These are phyloP conservation scores for Clinocottus analis DNA, from an alignment of 2,113 vertebrate species.

Conservation along the genomic window DNA sequence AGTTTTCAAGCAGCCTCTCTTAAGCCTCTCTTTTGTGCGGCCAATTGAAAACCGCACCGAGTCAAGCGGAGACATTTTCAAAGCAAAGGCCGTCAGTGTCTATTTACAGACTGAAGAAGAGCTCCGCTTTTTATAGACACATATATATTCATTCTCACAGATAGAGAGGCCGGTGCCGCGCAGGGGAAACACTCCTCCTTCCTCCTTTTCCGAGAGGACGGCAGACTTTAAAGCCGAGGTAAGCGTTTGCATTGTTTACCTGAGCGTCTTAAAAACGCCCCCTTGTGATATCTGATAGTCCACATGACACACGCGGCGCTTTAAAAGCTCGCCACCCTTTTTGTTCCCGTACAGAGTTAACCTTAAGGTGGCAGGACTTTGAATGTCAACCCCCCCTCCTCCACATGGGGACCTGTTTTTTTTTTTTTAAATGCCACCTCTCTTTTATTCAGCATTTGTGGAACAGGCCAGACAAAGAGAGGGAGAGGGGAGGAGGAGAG, in stretches of 20 bases:
- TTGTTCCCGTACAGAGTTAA: slow-evolving; percentile 70
- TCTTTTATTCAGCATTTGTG: slow-evolving; percentile 74
- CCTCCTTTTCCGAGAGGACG: slow-evolving; percentile 31
- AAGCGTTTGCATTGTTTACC: slow-evolving; percentile 62
- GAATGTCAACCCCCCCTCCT: slow-evolving; percentile 80
- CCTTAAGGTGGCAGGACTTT: slow-evolving; percentile 79
- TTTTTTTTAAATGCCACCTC: slow-evolving; percentile 83
- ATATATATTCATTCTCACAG: slow-evolving; percentile 54
- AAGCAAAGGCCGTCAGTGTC: slow-evolving; percentile 59
- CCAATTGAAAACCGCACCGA: slow-evolving; percentile 67
- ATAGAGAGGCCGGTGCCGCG: background rate
- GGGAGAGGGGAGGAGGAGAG: background rate
- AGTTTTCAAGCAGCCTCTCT: slow-evolving; percentile 59
- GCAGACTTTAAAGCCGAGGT: slow-evolving; percentile 24
- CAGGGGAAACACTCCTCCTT: background rate
- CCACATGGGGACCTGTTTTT: slow-evolving; percentile 74
- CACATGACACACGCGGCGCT: slow-evolving; percentile 63
- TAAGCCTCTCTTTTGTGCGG: slow-evolving; percentile 52
- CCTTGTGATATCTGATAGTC: slow-evolving; percentile 51
- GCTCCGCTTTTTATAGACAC: slow-evolving; percentile 31
- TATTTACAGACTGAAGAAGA: slow-evolving; percentile 56
- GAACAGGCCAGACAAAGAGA: slow-evolving; percentile 71
- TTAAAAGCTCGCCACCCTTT: slow-evolving; percentile 69
- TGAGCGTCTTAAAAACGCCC: slow-evolving; percentile 38
- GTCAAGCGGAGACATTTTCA: slow-evolving; percentile 57